Conservation (phyloP, 1,140 invertebrate genomes). For the Acromyrmex charruanus region DNA sequence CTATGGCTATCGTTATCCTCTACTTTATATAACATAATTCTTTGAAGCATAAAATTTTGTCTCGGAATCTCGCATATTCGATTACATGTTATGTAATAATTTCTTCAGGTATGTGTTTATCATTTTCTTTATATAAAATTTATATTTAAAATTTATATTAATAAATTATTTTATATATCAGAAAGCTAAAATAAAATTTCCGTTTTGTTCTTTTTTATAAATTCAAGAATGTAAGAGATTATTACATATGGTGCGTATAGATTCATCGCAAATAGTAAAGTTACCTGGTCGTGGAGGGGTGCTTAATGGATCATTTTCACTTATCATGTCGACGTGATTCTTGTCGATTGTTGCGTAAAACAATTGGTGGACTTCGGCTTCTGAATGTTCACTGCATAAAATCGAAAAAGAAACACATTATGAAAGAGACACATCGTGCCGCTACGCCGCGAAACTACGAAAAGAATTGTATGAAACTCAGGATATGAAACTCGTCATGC, state of each 20-base stretch:
- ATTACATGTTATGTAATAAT: not conserved
- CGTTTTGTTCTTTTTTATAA: not conserved
- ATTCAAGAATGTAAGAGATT: not conserved
- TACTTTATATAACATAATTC: not conserved
- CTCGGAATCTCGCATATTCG: not conserved
- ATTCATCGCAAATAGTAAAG: not conserved
- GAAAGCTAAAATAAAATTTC: not conserved
- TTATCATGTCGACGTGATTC: not conserved
- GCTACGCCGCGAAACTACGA: not conserved
- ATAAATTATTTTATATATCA: not conserved
- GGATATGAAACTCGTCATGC: not conserved
- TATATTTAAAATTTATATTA: not conserved
- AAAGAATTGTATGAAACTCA: constrained; percentile 1
- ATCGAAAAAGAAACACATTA: constrained; percentile 12
- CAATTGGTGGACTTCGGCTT: constrained; percentile 36
- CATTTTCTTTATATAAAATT: not conserved
- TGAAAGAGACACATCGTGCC: not conserved
- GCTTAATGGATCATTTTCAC: constrained; percentile 50
- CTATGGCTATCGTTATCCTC: no score
- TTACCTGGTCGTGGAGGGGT: constrained; percentile 54
- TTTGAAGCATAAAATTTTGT: not conserved
- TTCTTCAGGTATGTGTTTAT: not conserved
- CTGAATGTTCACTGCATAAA: constrained; percentile 19
- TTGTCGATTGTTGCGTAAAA: constrained; percentile 21
- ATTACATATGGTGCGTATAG: not conserved